Evolutionary conservation across 2,113 vertebrate genomes (phyloP), one percentile per base, ranked within the genome.

Genomic region (Falcunculus frontatus): DNA sequence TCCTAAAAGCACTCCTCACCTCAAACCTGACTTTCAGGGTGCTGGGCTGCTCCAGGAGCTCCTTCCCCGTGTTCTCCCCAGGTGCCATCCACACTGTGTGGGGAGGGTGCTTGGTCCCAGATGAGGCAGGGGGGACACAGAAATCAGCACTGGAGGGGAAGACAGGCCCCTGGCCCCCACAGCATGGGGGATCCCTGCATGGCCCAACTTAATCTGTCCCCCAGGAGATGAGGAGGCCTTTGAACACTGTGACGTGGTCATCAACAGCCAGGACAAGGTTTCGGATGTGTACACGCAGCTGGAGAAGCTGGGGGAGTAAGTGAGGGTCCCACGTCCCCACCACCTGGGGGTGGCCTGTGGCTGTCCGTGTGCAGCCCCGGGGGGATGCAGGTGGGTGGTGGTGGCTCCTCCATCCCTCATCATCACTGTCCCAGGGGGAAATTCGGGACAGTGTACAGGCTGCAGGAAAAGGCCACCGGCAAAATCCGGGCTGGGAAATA

Each of bases 301-400:
- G 62, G 98, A 99, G 93, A 98, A 98, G 92, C 96, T 99, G 37
- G 99, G 99, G 92, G 97, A 98, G 99, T 99, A 96, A 98, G 99
- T 93, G 35, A 22, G 26, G 25, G 17, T 69, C 32, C 64, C 4
- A 1, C 0, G 0, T 60, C n/a, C 56, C 74, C 8, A 0, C 4
- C 0, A 0, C 23, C 13, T 5, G 16, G 53, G 52, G 19, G 3
- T 8, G 44, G 21, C 14, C 69, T 2, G 0, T 4, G 50, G 72
- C 74, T 64, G 67, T 16, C 67, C 13, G 0, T 1, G 23, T 0
- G 0, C 82, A 46, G 68, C 62, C 17, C 11, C 4, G 27, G 25
- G 17, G 77, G 56, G 73, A 29, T 63, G 19, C 7, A 30, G 62
- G 25, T 0, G 1, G 30, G 41, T 41, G 67, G 11, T 5, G 52